Evolutionary conservation across 1,140 invertebrate species (phyloP).

Genomic region (Cryptotermes secundus): DNA sequence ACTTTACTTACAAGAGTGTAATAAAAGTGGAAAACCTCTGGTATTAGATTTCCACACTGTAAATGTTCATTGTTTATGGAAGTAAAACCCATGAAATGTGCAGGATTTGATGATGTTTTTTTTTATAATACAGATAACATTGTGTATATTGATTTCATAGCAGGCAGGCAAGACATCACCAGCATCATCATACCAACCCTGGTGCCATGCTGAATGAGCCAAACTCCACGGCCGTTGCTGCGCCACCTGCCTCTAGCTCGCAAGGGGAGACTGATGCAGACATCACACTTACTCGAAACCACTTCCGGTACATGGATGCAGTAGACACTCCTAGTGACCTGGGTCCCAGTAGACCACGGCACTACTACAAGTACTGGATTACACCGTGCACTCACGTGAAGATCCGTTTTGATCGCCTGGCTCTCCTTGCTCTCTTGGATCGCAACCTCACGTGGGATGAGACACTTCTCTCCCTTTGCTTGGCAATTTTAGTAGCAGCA

Average conservation of each 20-base stretch:
- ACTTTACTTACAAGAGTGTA: too few relatives aligned
- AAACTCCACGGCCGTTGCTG: neutral
- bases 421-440: slow-evolving; percentile 89
- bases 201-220: slow-evolving; percentile 24
- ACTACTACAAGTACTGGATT: slow-evolving; percentile 84
- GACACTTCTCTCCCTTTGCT: slow-evolving; percentile 76
- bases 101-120: neutral
- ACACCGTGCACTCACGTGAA: slow-evolving; percentile 60
- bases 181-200: slow-evolving; percentile 18
- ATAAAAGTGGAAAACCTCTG: too few relatives aligned
- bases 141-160: neutral
- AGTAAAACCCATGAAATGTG: neutral
- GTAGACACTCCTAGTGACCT: slow-evolving; percentile 37
- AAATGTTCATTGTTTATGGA: neutral
- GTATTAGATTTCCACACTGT: neutral
- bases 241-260: slow-evolving; percentile 39
- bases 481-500: slow-evolving; percentile 84
- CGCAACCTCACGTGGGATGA: slow-evolving; percentile 84
- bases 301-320: slow-evolving; percentile 42
- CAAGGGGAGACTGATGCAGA: slow-evolving; percentile 45
- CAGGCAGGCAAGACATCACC: neutral
- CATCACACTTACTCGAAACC: slow-evolving; percentile 39
- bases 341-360: slow-evolving; percentile 56
- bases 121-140: neutral
- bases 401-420: slow-evolving; percentile 86